These are phyloP conservation scores for Ladona fulva DNA, from an alignment of 1,140 invertebrate genomes.

Conservation along the genomic window DNA sequence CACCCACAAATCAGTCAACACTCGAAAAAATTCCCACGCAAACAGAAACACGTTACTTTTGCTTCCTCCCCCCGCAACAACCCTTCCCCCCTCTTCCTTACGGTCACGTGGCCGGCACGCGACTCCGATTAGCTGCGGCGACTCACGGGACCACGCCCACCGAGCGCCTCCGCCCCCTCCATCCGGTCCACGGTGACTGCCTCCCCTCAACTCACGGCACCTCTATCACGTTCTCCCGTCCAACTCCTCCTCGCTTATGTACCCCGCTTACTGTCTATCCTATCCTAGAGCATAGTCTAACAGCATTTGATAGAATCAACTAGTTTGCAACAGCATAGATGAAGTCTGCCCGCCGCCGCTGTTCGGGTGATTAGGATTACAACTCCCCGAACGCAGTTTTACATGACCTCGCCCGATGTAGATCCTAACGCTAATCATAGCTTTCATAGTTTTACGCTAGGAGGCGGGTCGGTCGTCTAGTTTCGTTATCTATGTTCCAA, in stretches of 20 bases:
- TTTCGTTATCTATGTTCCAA: not conserved
- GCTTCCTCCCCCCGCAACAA: not conserved
- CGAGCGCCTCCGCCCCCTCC: not conserved
- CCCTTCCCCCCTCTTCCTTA: not conserved
- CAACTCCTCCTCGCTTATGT: not conserved
- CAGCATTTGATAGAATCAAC: not conserved
- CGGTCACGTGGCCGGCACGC: not conserved
- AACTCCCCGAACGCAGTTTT: too few species aligned
- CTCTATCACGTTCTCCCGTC: not conserved
- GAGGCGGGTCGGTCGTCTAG: not conserved
- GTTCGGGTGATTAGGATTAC: not conserved
- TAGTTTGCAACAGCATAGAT: not conserved
- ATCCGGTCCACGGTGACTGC: not conserved
- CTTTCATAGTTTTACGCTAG: not conserved
- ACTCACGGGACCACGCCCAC: not conserved
- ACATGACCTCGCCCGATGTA: too few species aligned
- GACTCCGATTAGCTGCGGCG: not conserved
- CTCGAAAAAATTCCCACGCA: too few species aligned
- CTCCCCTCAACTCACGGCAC: not conserved
- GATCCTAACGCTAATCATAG: too few species aligned
- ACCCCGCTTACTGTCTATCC: not conserved
- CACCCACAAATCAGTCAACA: too few species aligned
- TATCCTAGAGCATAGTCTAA: constrained; percentile 1
- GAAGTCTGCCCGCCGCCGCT: not conserved
- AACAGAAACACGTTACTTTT: too few species aligned